Percentiles rank a stretch among this genome's conserved stretches.
These are phyloP conservation scores for Argya squamiceps DNA, from an alignment of 2,797 vertebrate species.

Conservation along the genomic window DNA sequence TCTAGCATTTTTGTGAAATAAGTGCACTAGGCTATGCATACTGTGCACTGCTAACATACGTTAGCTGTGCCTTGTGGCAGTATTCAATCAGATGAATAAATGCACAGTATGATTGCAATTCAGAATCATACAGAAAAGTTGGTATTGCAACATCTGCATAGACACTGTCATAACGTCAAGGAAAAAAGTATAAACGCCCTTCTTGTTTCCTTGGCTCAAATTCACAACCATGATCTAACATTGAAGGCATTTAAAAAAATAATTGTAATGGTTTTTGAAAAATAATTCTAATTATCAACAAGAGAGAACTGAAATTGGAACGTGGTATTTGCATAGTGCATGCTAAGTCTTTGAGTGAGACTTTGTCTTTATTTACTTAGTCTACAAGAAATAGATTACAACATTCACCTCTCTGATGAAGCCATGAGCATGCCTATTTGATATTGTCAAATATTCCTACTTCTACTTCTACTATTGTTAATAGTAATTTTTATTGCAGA, in stretches of 20 bases:
- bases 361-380: constrained; percentile 28
- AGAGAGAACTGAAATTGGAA: background rate
- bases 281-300: background rate
- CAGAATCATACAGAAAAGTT: constrained; percentile 57
- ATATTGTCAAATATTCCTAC: background rate
- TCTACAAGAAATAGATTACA: background rate
- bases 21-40: constrained; percentile 19
- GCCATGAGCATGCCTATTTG: background rate
- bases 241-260: background rate
- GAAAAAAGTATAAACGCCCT: constrained; percentile 28
- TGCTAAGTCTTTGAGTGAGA: background rate
- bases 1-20: constrained; percentile 3
- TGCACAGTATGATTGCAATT: constrained; percentile 56
- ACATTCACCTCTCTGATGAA: background rate
- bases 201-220: constrained; percentile 25
- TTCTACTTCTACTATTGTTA: background rate
- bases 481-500: background rate
- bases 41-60: constrained; percentile 40
- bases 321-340: background rate
- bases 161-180: constrained; percentile 20
- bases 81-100: constrained; percentile 64
- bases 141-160: constrained; percentile 70
- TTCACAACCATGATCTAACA: background rate
- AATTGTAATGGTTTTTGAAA: background rate
- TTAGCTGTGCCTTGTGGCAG: constrained; percentile 51